A percentile compares a stretch with the other conserved stretches of the same genome.
These are phyloP conservation scores for Tenthredo livida DNA, from an alignment of 2,888 invertebrate species.

Conservation along the genomic window DNA sequence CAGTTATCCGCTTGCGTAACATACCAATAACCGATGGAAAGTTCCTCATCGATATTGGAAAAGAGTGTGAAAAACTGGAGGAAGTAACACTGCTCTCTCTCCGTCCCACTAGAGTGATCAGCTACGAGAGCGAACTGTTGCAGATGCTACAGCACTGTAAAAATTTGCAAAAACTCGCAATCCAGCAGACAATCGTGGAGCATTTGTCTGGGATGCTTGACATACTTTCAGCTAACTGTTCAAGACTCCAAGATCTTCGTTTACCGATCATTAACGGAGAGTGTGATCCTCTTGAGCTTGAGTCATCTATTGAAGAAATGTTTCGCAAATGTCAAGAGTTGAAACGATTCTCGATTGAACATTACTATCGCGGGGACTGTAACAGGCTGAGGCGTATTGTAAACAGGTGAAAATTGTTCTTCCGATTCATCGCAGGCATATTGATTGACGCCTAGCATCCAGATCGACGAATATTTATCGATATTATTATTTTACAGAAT, in stretches of 20 bases:
- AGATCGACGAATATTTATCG: background rate
- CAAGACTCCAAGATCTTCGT: background rate
- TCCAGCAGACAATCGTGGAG: background rate
- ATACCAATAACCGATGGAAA: background rate
- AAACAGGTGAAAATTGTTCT: background rate
- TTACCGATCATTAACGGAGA: background rate
- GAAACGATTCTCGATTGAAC: background rate
- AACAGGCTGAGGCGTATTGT: background rate
- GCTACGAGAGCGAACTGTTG: background rate
- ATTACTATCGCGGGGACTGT: background rate
- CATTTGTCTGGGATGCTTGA: background rate
- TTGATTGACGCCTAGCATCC: background rate
- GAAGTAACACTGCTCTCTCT: background rate
- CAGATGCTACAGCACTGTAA: background rate
- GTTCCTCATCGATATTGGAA: background rate
- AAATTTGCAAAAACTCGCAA: background rate
- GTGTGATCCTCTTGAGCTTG: background rate
- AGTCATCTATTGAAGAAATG: background rate
- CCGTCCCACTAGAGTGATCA: background rate
- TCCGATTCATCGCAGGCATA: background rate
- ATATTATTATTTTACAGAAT: background rate
- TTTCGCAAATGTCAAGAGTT: background rate
- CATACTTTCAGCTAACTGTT: background rate
- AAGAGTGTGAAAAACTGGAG: background rate
- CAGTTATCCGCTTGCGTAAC: background rate